Evolutionary conservation across 2,888 invertebrate genomes (phyloP).

Genomic region (Leucophora obtusa): DNA sequence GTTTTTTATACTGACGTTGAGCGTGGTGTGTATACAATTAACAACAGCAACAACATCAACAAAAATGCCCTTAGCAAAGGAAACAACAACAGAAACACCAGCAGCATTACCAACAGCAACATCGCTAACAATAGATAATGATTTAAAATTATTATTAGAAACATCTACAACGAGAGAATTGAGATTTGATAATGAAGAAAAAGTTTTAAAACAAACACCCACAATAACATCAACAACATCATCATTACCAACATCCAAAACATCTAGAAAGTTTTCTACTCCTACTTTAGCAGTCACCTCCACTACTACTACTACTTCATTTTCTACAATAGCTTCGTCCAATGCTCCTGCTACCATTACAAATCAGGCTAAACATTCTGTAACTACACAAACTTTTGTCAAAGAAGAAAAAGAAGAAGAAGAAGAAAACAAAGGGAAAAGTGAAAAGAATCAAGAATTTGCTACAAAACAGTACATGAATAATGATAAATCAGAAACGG

Average conservation of each 20-base stretch:
- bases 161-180: not conserved
- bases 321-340: conserved; percentile 58
- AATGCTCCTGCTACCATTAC: conserved; percentile 64
- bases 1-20: conserved; percentile 17
- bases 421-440: conserved; percentile 12
- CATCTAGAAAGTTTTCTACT: not conserved
- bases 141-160: not conserved
- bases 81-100: conserved; percentile 31
- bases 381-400: not conserved
- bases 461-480: conserved; percentile 24
- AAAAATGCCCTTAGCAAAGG: conserved; percentile 12
- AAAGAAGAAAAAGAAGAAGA: not conserved
- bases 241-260: conserved; percentile 3
- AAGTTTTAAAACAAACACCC: not conserved
- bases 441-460: conserved; percentile 33
- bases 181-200: not conserved
- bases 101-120: not conserved
- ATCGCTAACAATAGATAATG: not conserved
- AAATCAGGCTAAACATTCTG: conserved; percentile 43
- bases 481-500: conserved; percentile 44
- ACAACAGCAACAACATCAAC: conserved; percentile 42
- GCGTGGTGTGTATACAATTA: conserved; percentile 22
- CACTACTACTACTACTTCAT: conserved; percentile 44
- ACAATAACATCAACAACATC: not conserved
- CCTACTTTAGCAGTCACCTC: not conserved